Evolutionary conservation across 2,113 vertebrate genomes (phyloP).

Genomic region (Geococcyx californianus): DNA sequence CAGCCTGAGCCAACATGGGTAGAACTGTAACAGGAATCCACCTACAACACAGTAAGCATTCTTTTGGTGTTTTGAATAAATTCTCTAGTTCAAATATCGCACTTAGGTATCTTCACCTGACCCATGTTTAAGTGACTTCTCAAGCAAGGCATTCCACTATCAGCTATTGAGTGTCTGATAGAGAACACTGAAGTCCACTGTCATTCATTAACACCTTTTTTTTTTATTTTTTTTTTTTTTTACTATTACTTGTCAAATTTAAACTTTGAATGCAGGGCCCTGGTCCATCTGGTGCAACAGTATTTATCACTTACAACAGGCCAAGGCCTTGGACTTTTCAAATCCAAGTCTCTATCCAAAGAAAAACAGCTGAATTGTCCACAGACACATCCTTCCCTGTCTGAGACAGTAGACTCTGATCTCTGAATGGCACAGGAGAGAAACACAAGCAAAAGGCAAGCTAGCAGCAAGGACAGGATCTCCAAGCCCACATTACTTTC

Average conservation of each 20-base stretch:
- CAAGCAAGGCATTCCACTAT: background rate
- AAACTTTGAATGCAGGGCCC: background rate
- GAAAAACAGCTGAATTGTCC: background rate
- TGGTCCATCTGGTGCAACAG: background rate
- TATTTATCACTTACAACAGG: background rate
- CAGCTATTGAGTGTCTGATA: background rate
- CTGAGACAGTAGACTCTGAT: rapidly evolving
- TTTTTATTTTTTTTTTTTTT: background rate
- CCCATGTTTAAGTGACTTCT: background rate
- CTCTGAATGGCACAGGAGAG: background rate
- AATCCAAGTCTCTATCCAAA: background rate
- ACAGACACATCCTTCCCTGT: background rate
- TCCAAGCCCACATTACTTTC: background rate
- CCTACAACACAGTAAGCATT: background rate
- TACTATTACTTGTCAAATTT: background rate
- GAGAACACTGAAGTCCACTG: background rate
- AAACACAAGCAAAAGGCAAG: background rate
- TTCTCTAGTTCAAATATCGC: background rate
- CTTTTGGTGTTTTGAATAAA: background rate
- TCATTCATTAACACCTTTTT: background rate
- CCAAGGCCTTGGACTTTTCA: background rate
- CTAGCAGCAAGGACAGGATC: background rate
- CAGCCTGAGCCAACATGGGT: background rate
- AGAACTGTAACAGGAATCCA: background rate
- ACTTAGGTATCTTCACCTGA: background rate